Conservation (phyloP, 1,140 invertebrate genomes). For the Lucilia sericata region DNA sequence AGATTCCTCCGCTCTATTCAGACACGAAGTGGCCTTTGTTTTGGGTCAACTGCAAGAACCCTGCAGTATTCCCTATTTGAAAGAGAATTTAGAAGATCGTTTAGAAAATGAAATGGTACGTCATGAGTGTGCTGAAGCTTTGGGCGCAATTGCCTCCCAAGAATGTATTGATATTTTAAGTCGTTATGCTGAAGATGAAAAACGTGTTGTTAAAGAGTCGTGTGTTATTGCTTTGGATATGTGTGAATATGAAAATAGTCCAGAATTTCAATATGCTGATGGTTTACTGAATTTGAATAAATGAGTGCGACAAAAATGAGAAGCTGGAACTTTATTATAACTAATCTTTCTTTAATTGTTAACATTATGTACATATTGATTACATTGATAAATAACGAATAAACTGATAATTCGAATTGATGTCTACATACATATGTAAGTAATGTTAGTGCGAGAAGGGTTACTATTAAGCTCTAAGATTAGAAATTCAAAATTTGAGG, state of each 20-base stretch:
- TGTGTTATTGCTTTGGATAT: constrained; percentile 98
- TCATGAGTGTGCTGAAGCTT: constrained; percentile 98
- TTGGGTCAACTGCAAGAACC: constrained; percentile 94
- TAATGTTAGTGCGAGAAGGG: too few relatives aligned
- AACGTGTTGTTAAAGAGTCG: constrained; percentile 94
- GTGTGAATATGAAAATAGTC: constrained; percentile 95
- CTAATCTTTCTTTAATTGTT: too few relatives aligned
- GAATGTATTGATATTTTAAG: constrained; percentile 86
- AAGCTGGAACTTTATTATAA: too few relatives aligned
- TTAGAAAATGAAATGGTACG: constrained; percentile 96
- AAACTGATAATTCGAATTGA: too few relatives aligned
- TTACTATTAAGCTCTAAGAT: too few relatives aligned
- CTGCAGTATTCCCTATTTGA: constrained; percentile 81
- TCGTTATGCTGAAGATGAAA: constrained; percentile 84
- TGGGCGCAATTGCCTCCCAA: constrained; percentile 93
- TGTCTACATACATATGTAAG: too few relatives aligned
- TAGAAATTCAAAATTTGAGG: too few relatives aligned
- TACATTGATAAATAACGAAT: too few relatives aligned
- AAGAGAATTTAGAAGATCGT: constrained; percentile 78
- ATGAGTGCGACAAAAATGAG: constrained; percentile 33
- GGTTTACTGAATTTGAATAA: constrained; percentile 57
- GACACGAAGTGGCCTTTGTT: constrained; percentile 98
- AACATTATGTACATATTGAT: too few relatives aligned
- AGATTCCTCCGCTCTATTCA: constrained; percentile 89
- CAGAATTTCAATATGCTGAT: constrained; percentile 83